Base-by-base conservation (phyloP, 2,888 invertebrate genomes). In the Cataglyphis livida region DNA sequence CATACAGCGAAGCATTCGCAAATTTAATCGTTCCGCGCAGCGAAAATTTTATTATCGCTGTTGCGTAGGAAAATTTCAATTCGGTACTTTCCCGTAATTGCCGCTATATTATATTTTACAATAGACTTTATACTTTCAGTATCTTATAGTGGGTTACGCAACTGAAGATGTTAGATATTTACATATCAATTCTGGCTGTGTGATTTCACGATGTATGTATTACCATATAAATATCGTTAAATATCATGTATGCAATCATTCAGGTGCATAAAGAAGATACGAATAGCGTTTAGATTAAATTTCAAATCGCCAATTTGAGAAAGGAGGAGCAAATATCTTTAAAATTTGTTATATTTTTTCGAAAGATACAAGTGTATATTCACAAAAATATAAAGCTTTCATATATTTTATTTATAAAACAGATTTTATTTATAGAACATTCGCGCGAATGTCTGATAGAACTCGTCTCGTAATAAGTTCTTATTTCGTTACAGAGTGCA, bases 21-120 rank as follows among this genome's bases (percentile, higher is more conserved):
- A 76, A 76, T 76, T 68, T 66, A 66, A 76, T 76, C 75, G 66
- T 54, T 54, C 38, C 5, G 21, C 38, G 38, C n/a, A 64, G 41
- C n/a, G 51, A n/a, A 51, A 51, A 51, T 51, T 51, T 51, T 51
- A n/a, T 51, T n/a, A 51, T 15, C 51, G 51, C 51, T 51, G 51
- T 51, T 48, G 18, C 48, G 48, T 10, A 51, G 51, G 32, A 25
- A 25, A 54, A 54, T 51, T 28, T 68, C n/a, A n/a, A 54, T 51
- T 76, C 38, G 9, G 18, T 61, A 9, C 10, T 21, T n/a, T 21
- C n/a, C 32, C 32, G 15, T 21, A 44, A 21, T 32, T 57, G n/a
- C 12, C 59, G 57, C 21, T 48, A 25, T 44, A 75, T 51, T 51
- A 51, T n/a, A 48, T 51, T n/a, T 51, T 51, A 51, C 18, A 51